Percentiles rank a stretch among this genome's conserved stretches.
These are phyloP conservation scores for Tor tambroides DNA, from an alignment of 2,113 vertebrate species.

Conservation along the genomic window DNA sequence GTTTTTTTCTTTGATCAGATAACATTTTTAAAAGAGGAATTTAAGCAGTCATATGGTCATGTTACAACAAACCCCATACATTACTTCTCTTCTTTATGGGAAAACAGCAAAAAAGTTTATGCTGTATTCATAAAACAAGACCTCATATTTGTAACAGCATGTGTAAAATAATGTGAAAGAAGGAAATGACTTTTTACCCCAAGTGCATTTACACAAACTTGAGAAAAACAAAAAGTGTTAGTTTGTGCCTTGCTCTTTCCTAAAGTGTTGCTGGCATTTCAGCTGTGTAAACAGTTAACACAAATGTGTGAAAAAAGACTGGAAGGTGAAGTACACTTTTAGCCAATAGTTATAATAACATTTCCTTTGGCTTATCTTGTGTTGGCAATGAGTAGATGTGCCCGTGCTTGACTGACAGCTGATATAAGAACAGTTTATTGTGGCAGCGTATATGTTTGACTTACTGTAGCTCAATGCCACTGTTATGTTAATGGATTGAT, in stretches of 20 bases:
- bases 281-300: slow-evolving; percentile 6
- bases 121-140: background rate
- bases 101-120: background rate
- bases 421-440: slow-evolving; percentile 4
- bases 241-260: background rate
- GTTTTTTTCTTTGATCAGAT: background rate
- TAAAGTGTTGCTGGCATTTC: slow-evolving; percentile 27
- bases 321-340: background rate
- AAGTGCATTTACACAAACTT: background rate
- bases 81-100: background rate
- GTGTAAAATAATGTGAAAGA: background rate
- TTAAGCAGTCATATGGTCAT: background rate
- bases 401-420: slow-evolving; percentile 14
- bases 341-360: background rate
- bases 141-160: background rate
- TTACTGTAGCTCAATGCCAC: background rate
- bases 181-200: background rate
- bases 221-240: background rate
- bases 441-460: background rate
- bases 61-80: background rate
- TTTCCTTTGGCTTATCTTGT: background rate
- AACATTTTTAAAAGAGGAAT: background rate
- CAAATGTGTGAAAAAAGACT: slow-evolving; percentile 26
- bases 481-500: slow-evolving; percentile 11
- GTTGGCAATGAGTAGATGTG: slow-evolving; percentile 3